Base-by-base conservation (phyloP, 2,797 vertebrate genomes). In the Lithobates sylvaticus region DNA sequence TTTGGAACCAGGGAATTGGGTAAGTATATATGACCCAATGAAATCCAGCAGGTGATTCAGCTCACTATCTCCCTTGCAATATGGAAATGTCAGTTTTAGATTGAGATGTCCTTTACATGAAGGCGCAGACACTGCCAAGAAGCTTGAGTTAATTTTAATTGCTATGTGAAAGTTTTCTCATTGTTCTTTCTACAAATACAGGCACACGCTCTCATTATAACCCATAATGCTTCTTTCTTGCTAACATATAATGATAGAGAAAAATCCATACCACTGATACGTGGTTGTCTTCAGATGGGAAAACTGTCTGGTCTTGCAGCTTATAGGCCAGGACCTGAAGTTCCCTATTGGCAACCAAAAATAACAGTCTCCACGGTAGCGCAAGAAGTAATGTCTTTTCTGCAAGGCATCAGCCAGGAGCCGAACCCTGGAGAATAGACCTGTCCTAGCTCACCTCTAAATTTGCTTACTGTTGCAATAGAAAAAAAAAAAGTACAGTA, bases 241-340 rank as follows among this genome's bases (percentile, higher is more conserved):
- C 72, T 74, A 64, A 74, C 50, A 15, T 74, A 9, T 16, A 83
- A 64, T 58, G 27, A 61, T 65, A 54, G 61, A 72, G 70, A 8
- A 83, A 83, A 83, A 83, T 75, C 81, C 34, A 83, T 83, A 74
- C 9, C 27, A 9, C 81, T 42, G 44, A 21, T 83, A 58, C 3
- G 29, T 34, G 64, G 39, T 32, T 65, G 16, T 65, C 42, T 61
- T 10, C 32, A 26, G 23, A 64, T 61, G 47, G 6, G 80, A 39
- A 34, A 27, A 39, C 58, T 78, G 36, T 44, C 61, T 44, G 58
- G 10, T 61, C 58, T 27, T 12, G n/a, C 21, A 61, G 15, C 34
- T 64, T 29, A 78, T 10, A 13, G 29, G 61, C 18, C 76, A 18
- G 50, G 76, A 73, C 58, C 76, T 68, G 10, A 26, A n/a, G 34